Evolutionary conservation across 1,140 invertebrate species (phyloP), one percentile per base, ranked within the genome.

Genomic region (Meloidogyne exigua): DNA sequence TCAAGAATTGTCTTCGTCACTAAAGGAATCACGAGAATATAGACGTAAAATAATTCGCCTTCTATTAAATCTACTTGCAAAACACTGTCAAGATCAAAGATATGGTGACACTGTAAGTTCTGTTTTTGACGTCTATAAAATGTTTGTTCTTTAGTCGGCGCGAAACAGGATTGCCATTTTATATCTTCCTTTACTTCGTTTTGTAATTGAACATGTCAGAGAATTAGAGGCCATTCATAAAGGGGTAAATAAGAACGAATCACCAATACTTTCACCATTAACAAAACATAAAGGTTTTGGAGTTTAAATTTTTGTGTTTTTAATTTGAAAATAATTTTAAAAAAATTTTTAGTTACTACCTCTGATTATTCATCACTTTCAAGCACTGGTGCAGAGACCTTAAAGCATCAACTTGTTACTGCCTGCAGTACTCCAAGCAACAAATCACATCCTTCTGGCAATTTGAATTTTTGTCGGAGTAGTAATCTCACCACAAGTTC

Each of bases 61-160:
- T 15, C 89, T 97, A 28, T 90, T 94, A 76, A 93, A 95, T 88
- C 88, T 95, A 76, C 89, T 97, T 66, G 93, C 93, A 0, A 97
- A 97, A 88, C 95, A 98, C 88, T 93, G 95, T 81, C 90, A 94
- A 84, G 95, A 98, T 88, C 93, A 94, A 85, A 89, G 95, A 76
- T 97, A 95, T 88, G 91, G 88, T 64, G 84, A 88, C 71, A 88
- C 89, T 81, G 90, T 90, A 83, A 81, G 83, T 84, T 21, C 26
- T 26, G 7, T 32, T 7, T 32, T 32, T 32, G 28, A 7, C 28
- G 2, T 32, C 7, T 32, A 32, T 3, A 3, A 32, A 32, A 32
- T 67, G 42, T 44, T 63, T n/a, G n/a, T 28, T n/a, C 80, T 85
- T 77, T 79, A 92, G 91, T 92, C 92, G 66, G 92, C 93, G 85